phyloP scores from a whole-genome alignment of 2,113 vertebrate genomes.

The Bubalus kerabau region DNA sequence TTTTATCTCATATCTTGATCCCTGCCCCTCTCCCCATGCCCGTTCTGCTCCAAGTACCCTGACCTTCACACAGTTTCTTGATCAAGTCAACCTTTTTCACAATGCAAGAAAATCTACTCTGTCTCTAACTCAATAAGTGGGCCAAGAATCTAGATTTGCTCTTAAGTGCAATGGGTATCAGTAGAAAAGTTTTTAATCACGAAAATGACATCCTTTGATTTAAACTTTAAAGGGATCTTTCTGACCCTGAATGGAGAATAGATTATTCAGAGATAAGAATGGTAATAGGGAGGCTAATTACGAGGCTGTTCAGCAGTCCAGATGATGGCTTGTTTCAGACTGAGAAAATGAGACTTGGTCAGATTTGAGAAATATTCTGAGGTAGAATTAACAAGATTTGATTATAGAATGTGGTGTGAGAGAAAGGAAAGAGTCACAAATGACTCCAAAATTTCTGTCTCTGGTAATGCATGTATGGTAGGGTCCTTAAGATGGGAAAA shows the following conservation, averaged over 20 bases:
- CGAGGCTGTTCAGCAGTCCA: neutral
- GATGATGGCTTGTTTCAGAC: neutral
- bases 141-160: neutral
- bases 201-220: neutral
- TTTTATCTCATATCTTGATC: neutral
- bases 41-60: neutral
- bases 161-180: neutral
- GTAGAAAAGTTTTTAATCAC: neutral
- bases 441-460: neutral
- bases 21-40: neutral
- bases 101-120: neutral
- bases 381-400: neutral
- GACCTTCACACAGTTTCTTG: neutral
- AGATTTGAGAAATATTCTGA: neutral
- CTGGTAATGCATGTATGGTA: neutral
- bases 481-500: neutral
- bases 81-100: neutral
- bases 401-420: neutral
- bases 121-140: neutral
- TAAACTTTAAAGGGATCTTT: neutral
- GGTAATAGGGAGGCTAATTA: neutral
- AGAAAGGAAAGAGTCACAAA: neutral
- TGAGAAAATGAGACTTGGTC: neutral
- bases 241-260: neutral
- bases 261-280: neutral